These are phyloP conservation scores for Omphaloscelis lunosa DNA, from an alignment of 2,888 invertebrate genomes.

Conservation along the genomic window DNA sequence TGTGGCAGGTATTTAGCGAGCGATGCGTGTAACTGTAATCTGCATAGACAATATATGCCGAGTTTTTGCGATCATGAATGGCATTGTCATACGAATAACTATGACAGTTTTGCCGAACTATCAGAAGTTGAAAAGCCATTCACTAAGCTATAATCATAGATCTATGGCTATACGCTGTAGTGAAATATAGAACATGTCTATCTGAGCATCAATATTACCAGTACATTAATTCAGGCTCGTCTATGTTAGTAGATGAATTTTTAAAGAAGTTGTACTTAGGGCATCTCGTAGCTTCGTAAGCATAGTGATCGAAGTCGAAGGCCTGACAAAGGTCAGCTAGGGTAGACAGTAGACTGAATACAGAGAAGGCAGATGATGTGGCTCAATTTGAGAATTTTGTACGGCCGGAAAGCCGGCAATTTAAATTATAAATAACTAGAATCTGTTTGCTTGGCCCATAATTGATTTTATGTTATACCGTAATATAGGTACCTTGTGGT, in stretches of 20 bases:
- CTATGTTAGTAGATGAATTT: no score
- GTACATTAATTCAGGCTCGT: not conserved
- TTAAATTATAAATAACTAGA: no score
- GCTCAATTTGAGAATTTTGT: no score
- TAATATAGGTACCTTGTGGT: not conserved
- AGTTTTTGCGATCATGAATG: slow-evolving; percentile 12
- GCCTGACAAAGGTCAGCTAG: not conserved
- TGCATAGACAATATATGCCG: not conserved
- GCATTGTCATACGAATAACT: not conserved
- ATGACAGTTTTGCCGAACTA: not conserved
- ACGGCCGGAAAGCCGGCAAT: not conserved
- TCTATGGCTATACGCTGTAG: no score
- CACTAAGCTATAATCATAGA: no score
- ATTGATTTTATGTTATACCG: not conserved
- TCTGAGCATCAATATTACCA: not conserved
- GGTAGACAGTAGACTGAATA: not conserved
- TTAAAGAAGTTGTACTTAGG: not conserved
- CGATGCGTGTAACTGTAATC: slow-evolving; percentile 10
- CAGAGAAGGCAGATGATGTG: not conserved
- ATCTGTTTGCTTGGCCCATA: no score
- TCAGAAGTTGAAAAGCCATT: not conserved
- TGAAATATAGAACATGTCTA: not conserved
- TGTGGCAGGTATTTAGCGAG: slow-evolving; percentile 6
- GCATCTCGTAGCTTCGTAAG: no score
- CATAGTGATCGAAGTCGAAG: not conserved